These are phyloP conservation scores for Schrankia costaestrigalis DNA, from an alignment of 2,888 invertebrate species.

Conservation along the genomic window DNA sequence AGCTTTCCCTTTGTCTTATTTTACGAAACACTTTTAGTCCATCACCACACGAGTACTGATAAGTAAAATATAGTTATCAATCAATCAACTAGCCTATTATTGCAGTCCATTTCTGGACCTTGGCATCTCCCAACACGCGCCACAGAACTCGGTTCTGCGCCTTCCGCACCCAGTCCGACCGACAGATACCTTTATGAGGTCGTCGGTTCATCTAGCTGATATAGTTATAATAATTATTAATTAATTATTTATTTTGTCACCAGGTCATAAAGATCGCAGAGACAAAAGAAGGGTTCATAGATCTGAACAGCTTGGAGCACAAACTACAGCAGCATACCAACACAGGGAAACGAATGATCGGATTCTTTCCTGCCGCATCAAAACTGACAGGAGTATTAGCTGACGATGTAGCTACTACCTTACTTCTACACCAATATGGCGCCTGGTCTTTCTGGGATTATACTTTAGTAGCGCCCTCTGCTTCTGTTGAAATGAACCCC, in stretches of 20 bases:
- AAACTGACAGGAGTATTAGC: conserved; percentile 93
- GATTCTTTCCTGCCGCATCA: conserved; percentile 92
- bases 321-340: conserved; percentile 83
- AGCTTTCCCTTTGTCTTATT: too few species aligned
- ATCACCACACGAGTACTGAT: too few species aligned
- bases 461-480: conserved; percentile 90
- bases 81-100: too few species aligned
- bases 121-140: too few species aligned
- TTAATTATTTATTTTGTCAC: conserved; percentile 9
- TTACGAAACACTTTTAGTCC: too few species aligned
- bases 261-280: conserved; percentile 90
- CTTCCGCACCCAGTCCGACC: too few species aligned
- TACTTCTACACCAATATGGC: conserved; percentile 89
- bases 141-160: too few species aligned
- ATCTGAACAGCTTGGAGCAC: conserved; percentile 87
- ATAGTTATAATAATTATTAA: not conserved
- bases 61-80: too few species aligned
- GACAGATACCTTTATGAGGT: too few species aligned
- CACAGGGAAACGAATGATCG: conserved; percentile 86
- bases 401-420: conserved; percentile 90
- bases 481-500: conserved; percentile 92
- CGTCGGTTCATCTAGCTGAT: too few species aligned
- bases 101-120: too few species aligned
- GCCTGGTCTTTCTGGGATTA: conserved; percentile 95
- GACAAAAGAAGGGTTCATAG: conserved; percentile 89